A percentile compares a stretch with the other conserved stretches of the same genome.
Conservation (phyloP, 2,113 vertebrate species). For the Perccottus glenii region DNA sequence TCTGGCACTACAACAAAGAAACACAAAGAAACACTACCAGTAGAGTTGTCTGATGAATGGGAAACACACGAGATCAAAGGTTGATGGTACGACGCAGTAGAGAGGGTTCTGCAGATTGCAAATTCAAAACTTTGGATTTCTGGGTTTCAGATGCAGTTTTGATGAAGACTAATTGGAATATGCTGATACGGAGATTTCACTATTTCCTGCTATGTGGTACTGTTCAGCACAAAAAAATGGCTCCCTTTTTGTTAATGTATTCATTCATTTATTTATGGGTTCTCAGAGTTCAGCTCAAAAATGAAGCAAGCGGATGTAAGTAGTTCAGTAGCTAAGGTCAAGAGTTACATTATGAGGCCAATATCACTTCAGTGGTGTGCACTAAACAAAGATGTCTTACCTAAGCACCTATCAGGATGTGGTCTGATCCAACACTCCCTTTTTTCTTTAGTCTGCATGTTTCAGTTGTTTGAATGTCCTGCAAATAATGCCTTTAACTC, state of each 20-base stretch:
- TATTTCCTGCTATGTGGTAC: not conserved
- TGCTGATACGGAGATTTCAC: not conserved
- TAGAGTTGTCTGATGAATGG: not conserved
- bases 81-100: not conserved
- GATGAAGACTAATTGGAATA: not conserved
- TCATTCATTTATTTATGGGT: not conserved
- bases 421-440: too few relatives aligned
- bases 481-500: too few relatives aligned
- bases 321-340: too few relatives aligned
- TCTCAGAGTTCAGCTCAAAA: too few relatives aligned
- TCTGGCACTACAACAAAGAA: constrained; percentile 19
- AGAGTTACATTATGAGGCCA: too few relatives aligned
- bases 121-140: not conserved
- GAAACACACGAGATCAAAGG: constrained; percentile 14
- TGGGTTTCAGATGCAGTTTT: not conserved
- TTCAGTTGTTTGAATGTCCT: too few relatives aligned
- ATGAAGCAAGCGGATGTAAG: too few relatives aligned
- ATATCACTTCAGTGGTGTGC: too few relatives aligned
- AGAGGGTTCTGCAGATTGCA: not conserved
- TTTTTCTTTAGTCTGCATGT: too few relatives aligned
- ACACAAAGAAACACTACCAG: constrained; percentile 12
- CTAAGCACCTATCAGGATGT: too few relatives aligned
- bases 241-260: not conserved
- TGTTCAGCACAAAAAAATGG: too few relatives aligned
- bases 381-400: too few relatives aligned